Evolutionary conservation across 2,113 vertebrate species (phyloP).

Genomic region (Octodon degus): DNA sequence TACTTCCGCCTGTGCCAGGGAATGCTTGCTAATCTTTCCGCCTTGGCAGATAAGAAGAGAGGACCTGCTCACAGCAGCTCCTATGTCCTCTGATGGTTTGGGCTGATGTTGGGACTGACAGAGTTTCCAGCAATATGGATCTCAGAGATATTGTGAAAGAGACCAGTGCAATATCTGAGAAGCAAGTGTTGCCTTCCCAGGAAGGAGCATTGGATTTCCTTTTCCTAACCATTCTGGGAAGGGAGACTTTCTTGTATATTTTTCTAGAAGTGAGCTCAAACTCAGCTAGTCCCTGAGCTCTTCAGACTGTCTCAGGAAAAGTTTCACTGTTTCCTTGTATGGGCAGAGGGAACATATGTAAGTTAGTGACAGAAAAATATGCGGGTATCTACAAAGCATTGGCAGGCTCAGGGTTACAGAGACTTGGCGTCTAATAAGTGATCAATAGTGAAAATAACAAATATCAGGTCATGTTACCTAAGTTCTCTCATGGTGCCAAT

Average conservation of each 20-base stretch:
- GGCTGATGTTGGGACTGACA: background rate
- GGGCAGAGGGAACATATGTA: accelerated
- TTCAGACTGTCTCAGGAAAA: background rate
- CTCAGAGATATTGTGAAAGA: background rate
- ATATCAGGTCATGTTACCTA: background rate
- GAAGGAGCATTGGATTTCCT: background rate
- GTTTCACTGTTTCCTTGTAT: background rate
- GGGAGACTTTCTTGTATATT: background rate
- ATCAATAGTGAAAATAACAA: background rate
- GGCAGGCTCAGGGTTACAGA: background rate
- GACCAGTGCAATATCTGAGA: accelerated
- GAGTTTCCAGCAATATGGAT: background rate
- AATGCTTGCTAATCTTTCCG: constrained; percentile 21
- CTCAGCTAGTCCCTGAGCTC: background rate
- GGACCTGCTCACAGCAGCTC: background rate
- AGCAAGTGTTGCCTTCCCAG: background rate
- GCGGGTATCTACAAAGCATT: background rate
- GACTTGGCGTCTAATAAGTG: background rate
- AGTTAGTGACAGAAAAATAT: background rate
- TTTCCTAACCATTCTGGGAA: too few relatives aligned
- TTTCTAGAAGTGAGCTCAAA: background rate
- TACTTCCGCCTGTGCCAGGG: background rate
- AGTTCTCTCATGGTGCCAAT: background rate
- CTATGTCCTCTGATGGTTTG: background rate
- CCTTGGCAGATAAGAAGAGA: background rate